Base-by-base conservation (phyloP, 2,113 vertebrate genomes). In the Phaethon lepturus region DNA sequence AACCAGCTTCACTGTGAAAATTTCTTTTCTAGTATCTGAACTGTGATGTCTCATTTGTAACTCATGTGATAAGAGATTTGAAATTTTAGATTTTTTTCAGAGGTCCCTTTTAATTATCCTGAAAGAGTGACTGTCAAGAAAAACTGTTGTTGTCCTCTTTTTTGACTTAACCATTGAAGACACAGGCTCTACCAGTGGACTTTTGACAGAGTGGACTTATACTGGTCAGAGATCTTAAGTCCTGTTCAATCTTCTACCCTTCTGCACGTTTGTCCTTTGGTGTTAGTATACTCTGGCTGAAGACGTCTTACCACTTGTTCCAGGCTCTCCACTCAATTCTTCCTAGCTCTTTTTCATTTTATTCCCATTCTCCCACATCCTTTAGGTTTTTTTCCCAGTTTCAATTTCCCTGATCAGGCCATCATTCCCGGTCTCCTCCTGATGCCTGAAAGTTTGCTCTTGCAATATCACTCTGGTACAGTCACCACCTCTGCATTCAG, bases 401-500 rank as follows among this genome's bases (percentile, higher is more conserved):
- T 66, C 35, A 22, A 1, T 11, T 16, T 76, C 60, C 24, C 25
- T 18, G 31, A 50, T 47, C 13, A 58, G 24, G 13, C 9, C 47
- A 49, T 35, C 78, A 45, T 71, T 49, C 11, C 33, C 5, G 0
- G 26, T 20, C 8, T 63, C 2, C 14, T 74, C 12, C n/a, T 62
- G 35, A 45, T 24, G 17, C 15, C 20, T 85, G 38, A 4, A 40
- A 50, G 17, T 5, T 45, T 52, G 19, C 17, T 63, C 18, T 83
- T 19, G 31, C 17, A 7, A 12, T 22, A 11, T 6, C 20, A 10
- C 2, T 2, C 16, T 31, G 52, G 11, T 22, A 17, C 17, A 18
- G 20, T 2, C 55, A 6, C 40, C 44, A 29, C 72, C 35, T 1
- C 56, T 35, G 38, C 1, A 1, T 45, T 56, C 18, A 6, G 0